These are phyloP conservation scores for Hemicordylus capensis DNA, from an alignment of 2,113 vertebrate species.

Conservation along the genomic window DNA sequence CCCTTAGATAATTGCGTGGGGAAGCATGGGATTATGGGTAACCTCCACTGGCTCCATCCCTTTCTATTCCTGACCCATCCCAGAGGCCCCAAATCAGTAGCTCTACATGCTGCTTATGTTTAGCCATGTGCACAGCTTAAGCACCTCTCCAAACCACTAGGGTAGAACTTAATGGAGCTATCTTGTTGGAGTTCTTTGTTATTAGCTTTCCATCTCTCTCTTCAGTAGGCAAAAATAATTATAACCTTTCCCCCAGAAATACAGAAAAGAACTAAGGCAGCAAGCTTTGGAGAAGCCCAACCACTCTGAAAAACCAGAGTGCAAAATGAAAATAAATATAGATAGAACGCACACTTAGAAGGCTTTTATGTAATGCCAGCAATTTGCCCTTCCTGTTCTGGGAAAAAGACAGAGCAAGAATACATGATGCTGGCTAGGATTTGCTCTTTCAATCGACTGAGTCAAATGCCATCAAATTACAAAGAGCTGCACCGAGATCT, in stretches of 20 bases:
- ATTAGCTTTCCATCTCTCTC: not conserved
- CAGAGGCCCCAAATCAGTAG: no score
- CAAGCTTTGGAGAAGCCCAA: not conserved
- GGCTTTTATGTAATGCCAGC: slow-evolving; percentile 48
- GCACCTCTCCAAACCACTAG: not conserved
- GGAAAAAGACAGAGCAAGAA: slow-evolving; percentile 31
- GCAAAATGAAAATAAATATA: slow-evolving; percentile 24
- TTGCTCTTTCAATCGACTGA: slow-evolving; percentile 55
- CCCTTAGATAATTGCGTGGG: no score
- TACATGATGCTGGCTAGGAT: slow-evolving; percentile 5
- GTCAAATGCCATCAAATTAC: slow-evolving; percentile 57
- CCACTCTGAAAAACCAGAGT: slow-evolving; percentile 9
- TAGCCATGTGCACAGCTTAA: not conserved
- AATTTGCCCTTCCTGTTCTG: slow-evolving; percentile 44
- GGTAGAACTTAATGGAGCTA: not conserved
- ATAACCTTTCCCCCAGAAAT: not conserved
- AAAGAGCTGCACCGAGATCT: slow-evolving; percentile 28
- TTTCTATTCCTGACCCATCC: no score
- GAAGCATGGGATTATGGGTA: no score
- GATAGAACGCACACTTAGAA: slow-evolving; percentile 26
- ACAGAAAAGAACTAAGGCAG: not conserved
- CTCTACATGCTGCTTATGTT: no score
- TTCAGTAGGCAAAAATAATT: not conserved
- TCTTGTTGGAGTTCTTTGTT: not conserved
- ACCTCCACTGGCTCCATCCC: no score